Conservation (phyloP, 2,888 invertebrate genomes). For the Phyllotreta cruciferae region DNA sequence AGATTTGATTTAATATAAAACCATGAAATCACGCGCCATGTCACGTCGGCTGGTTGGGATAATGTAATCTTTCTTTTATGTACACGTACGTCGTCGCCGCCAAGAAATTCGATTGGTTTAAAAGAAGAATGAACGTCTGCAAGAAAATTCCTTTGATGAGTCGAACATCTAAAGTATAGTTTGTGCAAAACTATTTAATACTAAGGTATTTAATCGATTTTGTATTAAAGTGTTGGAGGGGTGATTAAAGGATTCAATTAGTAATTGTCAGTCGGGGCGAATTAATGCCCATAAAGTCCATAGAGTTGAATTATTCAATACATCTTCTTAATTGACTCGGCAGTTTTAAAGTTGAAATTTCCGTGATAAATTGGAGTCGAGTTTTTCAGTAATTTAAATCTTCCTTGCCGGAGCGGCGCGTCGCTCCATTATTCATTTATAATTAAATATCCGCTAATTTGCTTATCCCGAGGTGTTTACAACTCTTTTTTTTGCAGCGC, state of each 20-base stretch:
- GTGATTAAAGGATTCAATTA: too few species aligned
- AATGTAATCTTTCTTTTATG: neutral
- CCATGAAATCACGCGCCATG: slow-evolving; percentile 23
- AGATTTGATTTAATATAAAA: slow-evolving; percentile 48
- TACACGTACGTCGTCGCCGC: neutral
- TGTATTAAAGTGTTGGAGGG: too few species aligned
- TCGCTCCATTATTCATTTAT: slow-evolving; percentile 28
- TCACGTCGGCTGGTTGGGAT: neutral
- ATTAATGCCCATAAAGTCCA: too few species aligned
- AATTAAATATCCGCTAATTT: slow-evolving; percentile 19
- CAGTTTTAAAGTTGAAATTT: slow-evolving; percentile 21
- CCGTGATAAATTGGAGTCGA: slow-evolving; percentile 24
- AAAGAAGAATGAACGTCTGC: too few species aligned
- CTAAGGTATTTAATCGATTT: too few species aligned
- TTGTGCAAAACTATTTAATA: too few species aligned
- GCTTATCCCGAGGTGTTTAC: slow-evolving; percentile 21
- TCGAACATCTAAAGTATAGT: too few species aligned
- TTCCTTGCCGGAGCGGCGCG: slow-evolving; percentile 12
- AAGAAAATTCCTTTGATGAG: too few species aligned
- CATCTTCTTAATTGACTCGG: slow-evolving; percentile 29
- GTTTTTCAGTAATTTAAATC: slow-evolving; percentile 23
- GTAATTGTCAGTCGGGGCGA: too few species aligned
- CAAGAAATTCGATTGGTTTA: neutral
- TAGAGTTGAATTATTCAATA: slow-evolving; percentile 2
- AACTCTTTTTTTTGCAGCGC: neutral